Base-by-base conservation (phyloP, 2,888 invertebrate species). In the Agonopterix arenella region DNA sequence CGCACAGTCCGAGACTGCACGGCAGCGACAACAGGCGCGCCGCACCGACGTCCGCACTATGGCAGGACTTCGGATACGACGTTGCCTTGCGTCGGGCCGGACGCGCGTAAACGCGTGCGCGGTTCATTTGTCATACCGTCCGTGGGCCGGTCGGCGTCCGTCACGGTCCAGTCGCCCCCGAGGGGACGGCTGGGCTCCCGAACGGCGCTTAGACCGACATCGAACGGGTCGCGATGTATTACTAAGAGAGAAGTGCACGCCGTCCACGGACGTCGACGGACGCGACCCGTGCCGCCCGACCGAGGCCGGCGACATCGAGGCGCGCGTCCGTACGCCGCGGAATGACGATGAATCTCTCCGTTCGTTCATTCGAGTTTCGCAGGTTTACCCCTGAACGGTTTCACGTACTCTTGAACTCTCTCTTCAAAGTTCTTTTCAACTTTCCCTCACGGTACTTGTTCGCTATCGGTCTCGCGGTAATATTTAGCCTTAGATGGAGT, bases 371-470 rank as follows among this genome's bases (percentile, higher is more conserved):
- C 78, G 79, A 82, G 83, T 83, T 91, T 91, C 84, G 91, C 91
- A 84, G 90, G 84, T 80, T 88, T 86, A 82, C 84, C 84, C 79
- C 80, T 83, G 85, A 80, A 79, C 86, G 81, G 84, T 89, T 73
- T 73, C 85, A 89, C 84, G 80, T 79, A 76, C 83, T 85, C 67
- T 83, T 85, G 73, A 81, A 84, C 83, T 84, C 82, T 84, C 77
- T 92, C 89, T 92, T 91, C 91, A 91, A 90, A 92, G 91, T 92
- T 86, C 91, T 92, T 91, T 91, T 90, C 91, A 92, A 84, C 92
- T 93, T 92, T 93, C 91, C 91, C 90, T 92, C 91, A 90, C 91
- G 91, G 90, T 91, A 91, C 90, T 91, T 91, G 83, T 85, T 88
- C 84, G 89, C 91, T 92, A 92, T 92, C 91, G 91, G 91, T 90